A percentile compares a stretch with the other conserved stretches of the same genome.
Evolutionary conservation across 2,797 vertebrate species (phyloP).

Genomic region (Sardinella longiceps): DNA sequence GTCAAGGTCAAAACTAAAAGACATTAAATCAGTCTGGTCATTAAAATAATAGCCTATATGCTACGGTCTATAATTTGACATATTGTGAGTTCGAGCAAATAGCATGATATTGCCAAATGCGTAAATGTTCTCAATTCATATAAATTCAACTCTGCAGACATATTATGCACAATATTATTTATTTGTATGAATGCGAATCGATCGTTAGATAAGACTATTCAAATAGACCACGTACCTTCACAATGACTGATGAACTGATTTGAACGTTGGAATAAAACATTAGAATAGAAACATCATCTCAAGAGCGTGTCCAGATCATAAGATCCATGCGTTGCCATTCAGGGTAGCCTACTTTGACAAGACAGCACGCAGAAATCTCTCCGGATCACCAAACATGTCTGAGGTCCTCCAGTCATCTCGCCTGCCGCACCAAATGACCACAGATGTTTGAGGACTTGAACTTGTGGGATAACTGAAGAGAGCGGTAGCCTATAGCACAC

Average conservation of each 20-base stretch:
- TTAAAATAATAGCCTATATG: neutral
- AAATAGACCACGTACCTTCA: conserved; percentile 10
- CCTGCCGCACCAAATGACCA: conserved; percentile 20
- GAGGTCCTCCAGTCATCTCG: conserved; percentile 13
- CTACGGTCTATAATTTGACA: neutral
- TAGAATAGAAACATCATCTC: neutral
- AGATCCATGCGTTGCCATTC: neutral
- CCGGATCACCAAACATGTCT: conserved; percentile 1
- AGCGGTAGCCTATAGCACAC: neutral
- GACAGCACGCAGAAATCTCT: neutral
- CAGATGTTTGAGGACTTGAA: conserved; percentile 25
- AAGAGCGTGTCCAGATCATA: conserved; percentile 1
- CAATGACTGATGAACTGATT: neutral
- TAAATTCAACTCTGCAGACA: neutral
- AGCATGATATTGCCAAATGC: neutral
- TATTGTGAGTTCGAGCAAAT: neutral
- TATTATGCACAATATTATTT: neutral
- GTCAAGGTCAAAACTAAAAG: conserved; percentile 22
- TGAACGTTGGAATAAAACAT: conserved; percentile 1
- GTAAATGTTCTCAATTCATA: neutral
- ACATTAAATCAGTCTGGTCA: neutral
- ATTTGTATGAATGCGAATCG: neutral
- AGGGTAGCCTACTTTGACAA: neutral
- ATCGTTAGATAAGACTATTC: neutral
- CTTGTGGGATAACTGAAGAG: conserved; percentile 14